Conservation (phyloP, 2,888 invertebrate species). For the Tortricodes alternella region DNA sequence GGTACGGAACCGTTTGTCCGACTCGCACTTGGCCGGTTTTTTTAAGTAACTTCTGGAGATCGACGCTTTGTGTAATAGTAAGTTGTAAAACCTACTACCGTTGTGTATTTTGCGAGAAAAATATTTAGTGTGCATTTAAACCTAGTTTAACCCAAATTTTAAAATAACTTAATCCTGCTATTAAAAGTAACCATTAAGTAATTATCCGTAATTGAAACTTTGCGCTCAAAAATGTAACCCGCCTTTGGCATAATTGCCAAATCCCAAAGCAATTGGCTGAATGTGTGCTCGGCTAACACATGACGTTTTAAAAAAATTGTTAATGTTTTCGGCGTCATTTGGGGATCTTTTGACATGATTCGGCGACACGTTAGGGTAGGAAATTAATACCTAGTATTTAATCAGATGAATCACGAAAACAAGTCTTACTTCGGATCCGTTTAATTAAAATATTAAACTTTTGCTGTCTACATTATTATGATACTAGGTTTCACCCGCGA, state of each 20-base stretch:
- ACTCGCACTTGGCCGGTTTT: too few species aligned
- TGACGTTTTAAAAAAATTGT: slow-evolving; percentile 14
- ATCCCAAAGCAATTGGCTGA: slow-evolving; percentile 1
- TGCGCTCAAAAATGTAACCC: not conserved
- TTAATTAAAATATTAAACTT: not conserved
- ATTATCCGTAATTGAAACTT: not conserved
- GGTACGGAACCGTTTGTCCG: too few species aligned
- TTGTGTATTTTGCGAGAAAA: too few species aligned
- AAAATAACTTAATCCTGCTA: not conserved
- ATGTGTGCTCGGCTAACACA: slow-evolving; percentile 13
- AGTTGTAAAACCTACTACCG: too few species aligned
- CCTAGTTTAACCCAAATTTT: too few species aligned
- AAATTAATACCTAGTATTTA: not conserved
- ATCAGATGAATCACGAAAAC: not conserved
- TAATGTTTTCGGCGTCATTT: slow-evolving; percentile 13
- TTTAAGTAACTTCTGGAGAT: too few species aligned
- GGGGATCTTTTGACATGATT: slow-evolving; percentile 11
- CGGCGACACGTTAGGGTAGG: not conserved
- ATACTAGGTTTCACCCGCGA: too few species aligned
- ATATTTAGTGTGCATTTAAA: too few species aligned
- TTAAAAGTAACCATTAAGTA: not conserved
- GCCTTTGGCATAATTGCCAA: slow-evolving; percentile 4
- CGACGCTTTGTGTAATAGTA: too few species aligned
- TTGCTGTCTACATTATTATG: not conserved
- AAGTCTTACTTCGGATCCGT: not conserved